Evolutionary conservation across 2,888 invertebrate genomes (phyloP).

Genomic region (Rhingia campestris): DNA sequence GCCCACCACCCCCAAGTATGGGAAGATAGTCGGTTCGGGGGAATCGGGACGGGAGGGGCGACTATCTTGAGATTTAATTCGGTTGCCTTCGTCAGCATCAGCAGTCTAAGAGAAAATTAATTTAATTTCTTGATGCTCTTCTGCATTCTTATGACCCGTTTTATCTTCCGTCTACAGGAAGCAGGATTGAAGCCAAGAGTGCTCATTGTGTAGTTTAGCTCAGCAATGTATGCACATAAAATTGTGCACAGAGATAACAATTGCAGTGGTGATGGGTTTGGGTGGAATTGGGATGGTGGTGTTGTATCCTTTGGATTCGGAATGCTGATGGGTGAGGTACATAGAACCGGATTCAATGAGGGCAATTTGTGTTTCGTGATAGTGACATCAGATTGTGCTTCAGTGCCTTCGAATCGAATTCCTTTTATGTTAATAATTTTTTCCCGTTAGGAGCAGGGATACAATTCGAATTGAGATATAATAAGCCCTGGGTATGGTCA

Average conservation of each 20-base stretch:
- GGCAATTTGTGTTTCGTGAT: conserved; percentile 52
- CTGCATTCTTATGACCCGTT: conserved; percentile 50
- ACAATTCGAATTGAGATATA: conserved; percentile 5
- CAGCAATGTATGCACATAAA: conserved; percentile 26
- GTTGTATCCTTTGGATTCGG: not conserved
- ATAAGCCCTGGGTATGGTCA: not conserved
- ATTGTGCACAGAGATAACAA: conserved; percentile 47
- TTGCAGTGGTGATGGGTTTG: conserved; percentile 20
- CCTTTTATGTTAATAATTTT: conserved; percentile 29
- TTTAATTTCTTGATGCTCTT: conserved; percentile 67
- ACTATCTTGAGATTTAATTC: conserved; percentile 43
- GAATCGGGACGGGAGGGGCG: not conserved
- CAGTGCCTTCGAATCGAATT: conserved; percentile 43
- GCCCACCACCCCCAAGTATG: not conserved
- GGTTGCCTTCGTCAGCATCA: conserved; percentile 24
- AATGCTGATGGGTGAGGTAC: conserved; percentile 8
- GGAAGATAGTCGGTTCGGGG: too few relatives aligned
- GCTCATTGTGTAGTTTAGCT: conserved; percentile 33
- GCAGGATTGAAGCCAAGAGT: conserved; percentile 44
- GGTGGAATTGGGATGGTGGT: not conserved
- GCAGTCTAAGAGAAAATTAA: conserved; percentile 48
- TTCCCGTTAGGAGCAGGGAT: not conserved
- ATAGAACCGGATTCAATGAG: conserved; percentile 37
- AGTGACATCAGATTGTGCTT: conserved; percentile 40
- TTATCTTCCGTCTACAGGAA: conserved; percentile 61